Evolutionary conservation across 2,797 vertebrate genomes (phyloP).

Genomic region (Aphelocoma californica): DNA sequence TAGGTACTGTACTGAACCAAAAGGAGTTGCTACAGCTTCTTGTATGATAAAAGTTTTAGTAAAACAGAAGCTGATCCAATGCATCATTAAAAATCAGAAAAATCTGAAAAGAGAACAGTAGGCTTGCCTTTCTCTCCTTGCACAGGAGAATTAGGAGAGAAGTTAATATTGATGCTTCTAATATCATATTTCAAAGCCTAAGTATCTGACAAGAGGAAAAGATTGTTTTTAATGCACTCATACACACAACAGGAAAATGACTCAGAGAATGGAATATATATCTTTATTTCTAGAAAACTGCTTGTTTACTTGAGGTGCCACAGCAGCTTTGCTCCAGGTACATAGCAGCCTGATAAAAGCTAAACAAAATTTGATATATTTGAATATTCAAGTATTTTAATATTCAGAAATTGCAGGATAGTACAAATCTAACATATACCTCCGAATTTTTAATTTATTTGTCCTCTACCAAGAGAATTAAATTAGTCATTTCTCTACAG

Average conservation of each 20-base stretch:
- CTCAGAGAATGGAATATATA: neutral
- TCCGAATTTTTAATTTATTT: conserved; percentile 11
- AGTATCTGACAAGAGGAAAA: neutral
- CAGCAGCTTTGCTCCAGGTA: conserved; percentile 7
- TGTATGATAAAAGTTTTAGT: neutral
- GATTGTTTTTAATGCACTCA: neutral
- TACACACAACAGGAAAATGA: neutral
- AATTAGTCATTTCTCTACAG: conserved; percentile 24
- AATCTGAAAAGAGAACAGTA: neutral
- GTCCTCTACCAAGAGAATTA: neutral
- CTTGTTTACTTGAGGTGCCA: conserved; percentile 1
- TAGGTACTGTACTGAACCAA: neutral
- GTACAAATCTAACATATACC: neutral
- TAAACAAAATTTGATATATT: conserved; percentile 2
- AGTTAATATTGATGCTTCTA: neutral
- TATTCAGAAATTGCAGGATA: conserved; percentile 22
- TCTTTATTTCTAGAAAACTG: conserved; percentile 9
- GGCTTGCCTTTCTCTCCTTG: neutral
- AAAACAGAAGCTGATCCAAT: neutral
- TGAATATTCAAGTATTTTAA: conserved; percentile 25
- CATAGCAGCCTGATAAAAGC: neutral
- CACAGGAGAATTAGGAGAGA: neutral
- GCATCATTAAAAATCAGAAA: neutral
- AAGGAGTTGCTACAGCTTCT: neutral
- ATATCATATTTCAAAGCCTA: neutral